A percentile compares a stretch with the other conserved stretches of the same genome.
phyloP scores from a whole-genome alignment of 2,797 vertebrate species.

The Notolepis coatsorum region DNA sequence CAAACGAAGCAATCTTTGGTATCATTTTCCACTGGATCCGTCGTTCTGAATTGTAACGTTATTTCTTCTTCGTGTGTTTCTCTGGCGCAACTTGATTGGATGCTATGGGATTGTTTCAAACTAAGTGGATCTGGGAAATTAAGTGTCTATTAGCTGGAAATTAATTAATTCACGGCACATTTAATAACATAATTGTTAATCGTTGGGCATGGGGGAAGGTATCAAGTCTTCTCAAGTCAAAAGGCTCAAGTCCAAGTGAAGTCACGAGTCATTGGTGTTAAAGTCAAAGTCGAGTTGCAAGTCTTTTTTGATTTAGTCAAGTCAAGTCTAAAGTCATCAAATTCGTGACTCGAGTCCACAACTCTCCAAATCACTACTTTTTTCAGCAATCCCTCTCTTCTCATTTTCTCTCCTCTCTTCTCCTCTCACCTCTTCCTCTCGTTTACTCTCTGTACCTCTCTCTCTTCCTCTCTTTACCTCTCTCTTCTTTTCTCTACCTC shows the following conservation, averaged over 20 bases:
- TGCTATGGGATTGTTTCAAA: not conserved
- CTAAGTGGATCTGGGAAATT: not conserved
- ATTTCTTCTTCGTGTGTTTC: too few relatives aligned
- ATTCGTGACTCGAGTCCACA: too few relatives aligned
- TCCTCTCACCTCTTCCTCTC: not conserved
- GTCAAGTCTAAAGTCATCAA: too few relatives aligned
- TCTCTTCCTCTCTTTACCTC: slow-evolving; percentile 15
- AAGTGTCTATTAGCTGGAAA: not conserved
- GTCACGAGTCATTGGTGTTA: not conserved
- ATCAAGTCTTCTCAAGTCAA: not conserved
- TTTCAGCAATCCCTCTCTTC: not conserved
- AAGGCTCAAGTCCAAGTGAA: not conserved
- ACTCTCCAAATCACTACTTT: too few relatives aligned
- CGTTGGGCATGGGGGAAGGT: not conserved
- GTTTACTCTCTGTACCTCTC: not conserved
- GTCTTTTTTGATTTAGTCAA: too few relatives aligned
- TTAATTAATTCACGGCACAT: not conserved
- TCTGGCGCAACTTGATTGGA: slow-evolving; percentile 2
- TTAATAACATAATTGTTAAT: not conserved
- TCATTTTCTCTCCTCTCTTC: not conserved
- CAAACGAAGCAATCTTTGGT: too few relatives aligned
- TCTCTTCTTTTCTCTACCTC: not conserved
- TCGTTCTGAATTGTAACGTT: too few relatives aligned
- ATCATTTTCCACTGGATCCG: too few relatives aligned
- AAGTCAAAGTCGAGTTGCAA: too few relatives aligned